Conservation (phyloP, 2,113 vertebrate genomes). For the Entelurus aequoreus region DNA sequence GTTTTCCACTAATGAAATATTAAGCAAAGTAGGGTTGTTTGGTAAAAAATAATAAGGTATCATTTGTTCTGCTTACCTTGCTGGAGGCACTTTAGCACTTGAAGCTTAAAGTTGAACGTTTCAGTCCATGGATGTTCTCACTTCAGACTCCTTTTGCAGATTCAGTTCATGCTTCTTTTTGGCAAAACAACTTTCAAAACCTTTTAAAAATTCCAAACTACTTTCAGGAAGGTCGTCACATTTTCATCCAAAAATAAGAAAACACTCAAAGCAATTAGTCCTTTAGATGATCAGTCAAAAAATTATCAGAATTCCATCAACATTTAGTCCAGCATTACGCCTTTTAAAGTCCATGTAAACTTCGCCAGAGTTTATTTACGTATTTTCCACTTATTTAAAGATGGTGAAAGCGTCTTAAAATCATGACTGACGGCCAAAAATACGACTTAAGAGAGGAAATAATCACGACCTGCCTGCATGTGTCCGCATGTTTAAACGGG, state of each 20-base stretch:
- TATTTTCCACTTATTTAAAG: slow-evolving; percentile 23
- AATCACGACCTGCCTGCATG: not conserved
- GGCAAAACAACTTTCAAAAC: not conserved
- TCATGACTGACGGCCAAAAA: not conserved
- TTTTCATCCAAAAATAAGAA: slow-evolving; percentile 19
- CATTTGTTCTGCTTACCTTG: slow-evolving; percentile 50
- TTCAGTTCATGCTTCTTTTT: slow-evolving; percentile 4
- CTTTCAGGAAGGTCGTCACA: slow-evolving; percentile 39
- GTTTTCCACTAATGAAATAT: not conserved
- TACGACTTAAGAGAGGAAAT: not conserved
- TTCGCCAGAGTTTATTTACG: slow-evolving; percentile 27
- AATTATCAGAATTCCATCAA: slow-evolving; percentile 12
- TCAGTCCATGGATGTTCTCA: slow-evolving; percentile 63
- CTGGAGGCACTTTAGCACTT: slow-evolving; percentile 63
- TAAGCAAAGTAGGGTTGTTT: not conserved
- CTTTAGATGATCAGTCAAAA: slow-evolving; percentile 10
- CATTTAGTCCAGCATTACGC: slow-evolving; percentile 12
- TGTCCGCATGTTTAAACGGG: slow-evolving; percentile 10
- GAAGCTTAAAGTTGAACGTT: slow-evolving; percentile 27
- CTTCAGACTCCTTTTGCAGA: slow-evolving; percentile 5
- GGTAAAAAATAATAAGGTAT: not conserved
- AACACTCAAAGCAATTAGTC: slow-evolving; percentile 8
- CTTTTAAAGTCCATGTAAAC: slow-evolving; percentile 54
- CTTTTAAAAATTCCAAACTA: not conserved
- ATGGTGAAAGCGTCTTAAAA: slow-evolving; percentile 20